A percentile compares a stretch with the other conserved stretches of the same genome.
These are phyloP conservation scores for Larimichthys polyactis DNA, from an alignment of 2,113 vertebrate genomes.

Conservation along the genomic window DNA sequence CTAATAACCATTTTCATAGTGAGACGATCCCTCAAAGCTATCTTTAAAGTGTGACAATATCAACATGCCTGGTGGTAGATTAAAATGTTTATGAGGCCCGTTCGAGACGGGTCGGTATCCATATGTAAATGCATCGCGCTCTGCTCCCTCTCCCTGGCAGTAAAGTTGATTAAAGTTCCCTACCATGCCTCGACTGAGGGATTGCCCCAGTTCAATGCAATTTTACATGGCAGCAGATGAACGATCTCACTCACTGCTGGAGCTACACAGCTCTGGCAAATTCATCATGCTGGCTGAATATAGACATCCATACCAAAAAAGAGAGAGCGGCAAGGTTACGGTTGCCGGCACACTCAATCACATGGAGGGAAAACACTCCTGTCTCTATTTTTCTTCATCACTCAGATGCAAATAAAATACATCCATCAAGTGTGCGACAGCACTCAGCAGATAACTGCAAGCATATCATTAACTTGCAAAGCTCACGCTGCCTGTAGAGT, in stretches of 20 bases:
- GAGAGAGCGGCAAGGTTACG: conserved; percentile 59
- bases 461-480: conserved; percentile 47
- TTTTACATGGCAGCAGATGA: conserved; percentile 73
- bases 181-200: conserved; percentile 49
- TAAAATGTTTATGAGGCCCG: conserved; percentile 66
- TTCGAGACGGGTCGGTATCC: conserved; percentile 23
- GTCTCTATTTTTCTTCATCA: conserved; percentile 72
- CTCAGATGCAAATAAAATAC: conserved; percentile 71
- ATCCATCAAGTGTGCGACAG: conserved; percentile 67
- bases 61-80: conserved; percentile 60
- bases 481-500: background rate
- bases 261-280: conserved; percentile 49
- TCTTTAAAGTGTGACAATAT: conserved; percentile 47
- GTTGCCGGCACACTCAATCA: conserved; percentile 60
- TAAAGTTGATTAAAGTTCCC: conserved; percentile 75
- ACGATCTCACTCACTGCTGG: conserved; percentile 58
- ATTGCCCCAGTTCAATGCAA: conserved; percentile 61
- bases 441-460: conserved; percentile 52
- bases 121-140: conserved; percentile 63
- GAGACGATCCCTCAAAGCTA: conserved; percentile 36
- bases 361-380: conserved; percentile 45
- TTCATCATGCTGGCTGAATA: conserved; percentile 68
- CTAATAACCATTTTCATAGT: conserved; percentile 32
- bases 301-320: conserved; percentile 66
- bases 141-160: conserved; percentile 24